Conservation (phyloP, 2,113 vertebrate genomes). For the Gallinago paraguaiae region DNA sequence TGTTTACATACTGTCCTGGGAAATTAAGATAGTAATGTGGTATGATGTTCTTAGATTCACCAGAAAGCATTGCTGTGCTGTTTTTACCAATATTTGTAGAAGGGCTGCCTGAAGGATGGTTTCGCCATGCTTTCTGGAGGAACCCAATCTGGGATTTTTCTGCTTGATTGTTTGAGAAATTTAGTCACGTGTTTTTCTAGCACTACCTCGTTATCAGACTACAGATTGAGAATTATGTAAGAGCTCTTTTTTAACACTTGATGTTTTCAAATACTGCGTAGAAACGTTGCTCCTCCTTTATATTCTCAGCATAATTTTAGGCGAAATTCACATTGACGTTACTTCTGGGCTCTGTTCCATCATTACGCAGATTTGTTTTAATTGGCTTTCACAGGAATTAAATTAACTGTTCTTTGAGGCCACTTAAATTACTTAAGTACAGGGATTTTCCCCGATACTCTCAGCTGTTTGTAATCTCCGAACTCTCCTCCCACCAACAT, state of each 20-base stretch:
- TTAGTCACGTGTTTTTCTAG: neutral
- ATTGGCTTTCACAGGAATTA: neutral
- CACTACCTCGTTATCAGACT: neutral
- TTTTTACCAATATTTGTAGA: neutral
- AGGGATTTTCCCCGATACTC: neutral
- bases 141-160: neutral
- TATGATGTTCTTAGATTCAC: neutral
- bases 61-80: neutral
- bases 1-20: neutral
- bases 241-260: neutral
- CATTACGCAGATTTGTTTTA: neutral
- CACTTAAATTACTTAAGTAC: neutral
- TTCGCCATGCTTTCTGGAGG: neutral
- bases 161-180: neutral
- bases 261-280: neutral
- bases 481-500: slow-evolving; percentile 4
- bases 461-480: neutral
- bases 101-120: neutral
- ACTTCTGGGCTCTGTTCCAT: neutral
- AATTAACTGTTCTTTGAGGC: neutral
- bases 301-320: neutral
- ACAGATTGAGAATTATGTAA: neutral
- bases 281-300: neutral
- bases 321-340: neutral
- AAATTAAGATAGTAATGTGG: neutral